phyloP scores from a whole-genome alignment of 2,888 invertebrate species.

The Sinotaia quadrata region DNA sequence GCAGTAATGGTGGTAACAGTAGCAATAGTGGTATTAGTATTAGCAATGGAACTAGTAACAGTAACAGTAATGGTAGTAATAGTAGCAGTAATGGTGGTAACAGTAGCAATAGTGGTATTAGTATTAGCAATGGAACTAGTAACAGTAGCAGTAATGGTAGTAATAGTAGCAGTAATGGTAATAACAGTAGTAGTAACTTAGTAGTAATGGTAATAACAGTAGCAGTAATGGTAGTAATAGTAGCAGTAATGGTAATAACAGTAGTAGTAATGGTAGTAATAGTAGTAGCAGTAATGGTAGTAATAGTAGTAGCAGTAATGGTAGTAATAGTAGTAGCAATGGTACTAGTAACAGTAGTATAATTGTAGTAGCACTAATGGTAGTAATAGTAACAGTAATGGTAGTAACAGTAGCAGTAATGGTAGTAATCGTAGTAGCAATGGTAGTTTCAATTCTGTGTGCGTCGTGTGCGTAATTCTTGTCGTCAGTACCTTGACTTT shows the following conservation, averaged over 20 bases:
- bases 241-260: background rate
- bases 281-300: background rate
- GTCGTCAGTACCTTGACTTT: too few relatives aligned
- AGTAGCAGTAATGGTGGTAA: background rate
- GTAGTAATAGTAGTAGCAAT: constrained; percentile 9
- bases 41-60: background rate
- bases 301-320: background rate
- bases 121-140: background rate
- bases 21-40: background rate
- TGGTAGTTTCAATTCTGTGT: too few relatives aligned
- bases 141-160: constrained; percentile 5
- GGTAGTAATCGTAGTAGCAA: too few relatives aligned
- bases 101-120: background rate
- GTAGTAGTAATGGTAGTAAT: background rate
- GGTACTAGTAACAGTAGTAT: constrained; percentile 5
- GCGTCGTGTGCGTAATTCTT: too few relatives aligned
- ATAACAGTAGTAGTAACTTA: background rate
- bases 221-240: background rate
- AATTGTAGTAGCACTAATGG: too few relatives aligned
- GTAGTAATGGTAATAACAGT: background rate
- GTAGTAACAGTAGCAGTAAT: too few relatives aligned
- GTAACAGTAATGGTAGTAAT: background rate
- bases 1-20: background rate
- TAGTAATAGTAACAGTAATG: constrained; percentile 6
- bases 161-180: constrained; percentile 7